A percentile compares a stretch with the other conserved stretches of the same genome.
Evolutionary conservation across 2,797 vertebrate genomes (phyloP).

Genomic region (Bryconaethiops microstoma): DNA sequence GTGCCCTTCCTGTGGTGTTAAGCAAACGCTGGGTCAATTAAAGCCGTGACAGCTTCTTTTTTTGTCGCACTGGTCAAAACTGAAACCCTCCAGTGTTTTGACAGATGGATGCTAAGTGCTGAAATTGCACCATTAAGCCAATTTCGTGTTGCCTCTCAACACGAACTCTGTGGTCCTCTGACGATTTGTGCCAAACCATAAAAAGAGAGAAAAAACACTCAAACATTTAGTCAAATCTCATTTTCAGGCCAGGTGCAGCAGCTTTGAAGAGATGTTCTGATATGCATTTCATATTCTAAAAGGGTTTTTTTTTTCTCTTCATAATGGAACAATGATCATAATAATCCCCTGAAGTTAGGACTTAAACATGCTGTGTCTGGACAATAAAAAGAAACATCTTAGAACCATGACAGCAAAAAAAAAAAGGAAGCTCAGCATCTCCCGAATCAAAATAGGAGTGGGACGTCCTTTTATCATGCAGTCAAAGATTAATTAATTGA

Average conservation of each 20-base stretch:
- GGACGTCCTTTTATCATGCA: background rate
- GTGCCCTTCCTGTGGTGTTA: constrained; percentile 70
- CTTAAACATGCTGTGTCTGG: background rate
- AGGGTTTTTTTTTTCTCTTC: background rate
- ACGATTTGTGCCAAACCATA: constrained; percentile 5
- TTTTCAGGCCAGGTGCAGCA: background rate
- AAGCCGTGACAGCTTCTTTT: constrained; percentile 65
- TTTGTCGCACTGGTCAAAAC: constrained; percentile 62
- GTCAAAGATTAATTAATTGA: constrained; percentile 29
- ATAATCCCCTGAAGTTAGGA: background rate
- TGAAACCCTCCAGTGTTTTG: constrained; percentile 58
- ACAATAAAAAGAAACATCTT: background rate
- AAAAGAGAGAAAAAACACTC: background rate
- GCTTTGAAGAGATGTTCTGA: constrained; percentile 7
- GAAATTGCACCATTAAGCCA: constrained; percentile 68
- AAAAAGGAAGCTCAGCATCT: background rate
- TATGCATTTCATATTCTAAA: constrained; percentile 4
- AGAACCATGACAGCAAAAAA: constrained; percentile 7
- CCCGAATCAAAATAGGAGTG: background rate
- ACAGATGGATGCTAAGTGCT: constrained; percentile 72
- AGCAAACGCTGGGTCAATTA: constrained; percentile 76
- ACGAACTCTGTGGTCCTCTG: background rate
- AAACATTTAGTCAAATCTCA: constrained; percentile 7
- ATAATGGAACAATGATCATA: background rate
- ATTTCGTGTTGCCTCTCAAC: constrained; percentile 9